Evolutionary conservation across 2,113 vertebrate species (phyloP).

Genomic region (Ochotona curzoniae): DNA sequence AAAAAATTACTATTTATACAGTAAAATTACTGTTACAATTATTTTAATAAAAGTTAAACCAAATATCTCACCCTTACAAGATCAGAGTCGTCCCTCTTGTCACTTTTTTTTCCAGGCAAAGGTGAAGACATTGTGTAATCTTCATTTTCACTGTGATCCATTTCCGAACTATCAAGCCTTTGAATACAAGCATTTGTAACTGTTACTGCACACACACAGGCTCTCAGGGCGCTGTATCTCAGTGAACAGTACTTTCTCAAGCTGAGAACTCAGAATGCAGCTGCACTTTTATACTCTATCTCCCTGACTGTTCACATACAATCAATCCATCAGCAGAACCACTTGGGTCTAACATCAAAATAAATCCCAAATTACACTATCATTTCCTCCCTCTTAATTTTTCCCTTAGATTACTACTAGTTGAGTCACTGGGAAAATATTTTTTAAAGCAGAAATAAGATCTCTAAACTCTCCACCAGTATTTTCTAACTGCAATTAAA

Average conservation of each 20-base stretch:
- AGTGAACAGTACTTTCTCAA: neutral
- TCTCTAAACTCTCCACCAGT: neutral
- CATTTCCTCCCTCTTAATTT: neutral
- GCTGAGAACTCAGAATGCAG: neutral
- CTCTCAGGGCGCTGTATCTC: neutral
- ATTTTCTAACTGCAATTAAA: neutral
- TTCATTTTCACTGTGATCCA: conserved; percentile 99
- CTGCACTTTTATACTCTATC: neutral
- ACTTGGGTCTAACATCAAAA: neutral
- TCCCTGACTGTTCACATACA: neutral
- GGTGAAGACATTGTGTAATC: conserved; percentile 92
- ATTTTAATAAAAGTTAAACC: conserved; percentile 56
- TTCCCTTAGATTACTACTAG: neutral
- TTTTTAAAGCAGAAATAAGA: conserved; percentile 6
- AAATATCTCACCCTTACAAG: conserved; percentile 89
- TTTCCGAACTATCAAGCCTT: conserved; percentile 94
- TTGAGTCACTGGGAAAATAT: neutral
- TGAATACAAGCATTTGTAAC: conserved; percentile 69
- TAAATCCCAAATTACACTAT: neutral
- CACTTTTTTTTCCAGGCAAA: conserved; percentile 89
- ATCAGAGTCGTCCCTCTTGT: conserved; percentile 91
- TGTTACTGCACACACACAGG: neutral
- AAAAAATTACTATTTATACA: conserved; percentile 51
- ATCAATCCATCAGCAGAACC: neutral
- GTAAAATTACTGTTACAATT: neutral